Conservation (phyloP, 2,113 vertebrate species). For the Xiphias gladius region DNA sequence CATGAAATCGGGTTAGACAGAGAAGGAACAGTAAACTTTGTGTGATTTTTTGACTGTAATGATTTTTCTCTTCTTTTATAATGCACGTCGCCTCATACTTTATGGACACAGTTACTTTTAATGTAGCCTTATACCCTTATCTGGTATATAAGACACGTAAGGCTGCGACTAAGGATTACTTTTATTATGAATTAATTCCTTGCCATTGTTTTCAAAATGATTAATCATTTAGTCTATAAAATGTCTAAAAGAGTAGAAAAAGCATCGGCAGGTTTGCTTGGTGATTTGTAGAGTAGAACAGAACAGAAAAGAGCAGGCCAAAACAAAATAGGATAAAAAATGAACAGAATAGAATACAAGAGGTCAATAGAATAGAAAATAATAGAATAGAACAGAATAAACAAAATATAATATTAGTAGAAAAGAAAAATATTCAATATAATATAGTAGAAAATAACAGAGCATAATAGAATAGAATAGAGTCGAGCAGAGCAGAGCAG, state of each 20-base stretch:
- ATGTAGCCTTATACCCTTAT: neutral
- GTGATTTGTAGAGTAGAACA: no score
- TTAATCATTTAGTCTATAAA: no score
- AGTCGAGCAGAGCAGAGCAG: no score
- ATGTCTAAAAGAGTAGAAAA: no score
- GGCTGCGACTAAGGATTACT: no score
- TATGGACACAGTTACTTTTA: neutral
- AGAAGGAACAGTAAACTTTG: neutral
- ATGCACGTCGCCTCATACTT: neutral
- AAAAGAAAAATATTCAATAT: neutral
- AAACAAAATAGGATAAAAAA: neutral
- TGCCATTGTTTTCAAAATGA: no score
- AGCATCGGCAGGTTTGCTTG: no score
- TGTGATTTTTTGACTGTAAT: neutral
- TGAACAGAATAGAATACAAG: no score
- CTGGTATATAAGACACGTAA: neutral
- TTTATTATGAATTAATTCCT: no score
- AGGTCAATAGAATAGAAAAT: no score
- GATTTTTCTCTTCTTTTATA: neutral
- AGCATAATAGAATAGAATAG: no score
- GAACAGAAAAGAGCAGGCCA: no score
- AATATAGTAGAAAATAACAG: neutral
- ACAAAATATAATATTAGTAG: neutral
- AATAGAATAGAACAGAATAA: neutral
- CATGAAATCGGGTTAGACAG: conserved; percentile 37